Percentiles rank a stretch among this genome's conserved stretches.
These are phyloP conservation scores for Hozukius guyotensis DNA, from an alignment of 2,797 vertebrate species.

Conservation along the genomic window DNA sequence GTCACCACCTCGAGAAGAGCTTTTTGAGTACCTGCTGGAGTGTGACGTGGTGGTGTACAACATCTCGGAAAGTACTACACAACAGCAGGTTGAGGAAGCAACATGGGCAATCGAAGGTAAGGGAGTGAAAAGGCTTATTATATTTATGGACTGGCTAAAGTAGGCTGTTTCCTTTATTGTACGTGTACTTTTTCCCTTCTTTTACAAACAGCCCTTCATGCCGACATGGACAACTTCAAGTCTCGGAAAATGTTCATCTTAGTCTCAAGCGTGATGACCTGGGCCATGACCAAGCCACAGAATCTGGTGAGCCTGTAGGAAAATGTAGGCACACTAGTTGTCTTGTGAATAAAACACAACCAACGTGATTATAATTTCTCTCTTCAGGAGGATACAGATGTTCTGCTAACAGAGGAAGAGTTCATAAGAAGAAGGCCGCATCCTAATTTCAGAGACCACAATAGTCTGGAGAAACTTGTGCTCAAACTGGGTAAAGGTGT, in stretches of 20 bases:
- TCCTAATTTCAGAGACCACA: constrained; percentile 85
- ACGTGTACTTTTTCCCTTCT: neutral
- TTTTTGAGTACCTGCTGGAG: constrained; percentile 83
- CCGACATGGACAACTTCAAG: constrained; percentile 79
- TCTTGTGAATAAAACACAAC: neutral
- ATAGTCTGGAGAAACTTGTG: constrained; percentile 89
- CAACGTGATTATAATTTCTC: neutral
- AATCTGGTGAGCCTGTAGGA: constrained; percentile 83
- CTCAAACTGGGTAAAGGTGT: constrained; percentile 88
- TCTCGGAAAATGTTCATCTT: constrained; percentile 91
- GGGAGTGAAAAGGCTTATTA: neutral
- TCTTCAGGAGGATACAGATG: constrained; percentile 84
- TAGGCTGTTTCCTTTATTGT: neutral
- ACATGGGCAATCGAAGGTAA: constrained; percentile 84
- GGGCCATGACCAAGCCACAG: constrained; percentile 86
- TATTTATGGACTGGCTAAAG: neutral
- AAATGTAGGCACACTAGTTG: neutral
- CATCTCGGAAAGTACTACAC: constrained; percentile 84
- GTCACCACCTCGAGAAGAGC: constrained; percentile 78
- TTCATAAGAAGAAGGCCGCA: constrained; percentile 87
- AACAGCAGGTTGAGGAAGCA: constrained; percentile 86
- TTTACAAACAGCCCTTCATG: constrained; percentile 82
- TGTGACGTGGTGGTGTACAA: constrained; percentile 93
- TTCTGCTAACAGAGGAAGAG: constrained; percentile 86
- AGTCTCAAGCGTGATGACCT: constrained; percentile 93